These are phyloP conservation scores for Ahaetulla prasina DNA, from an alignment of 2,113 vertebrate genomes.

Conservation along the genomic window DNA sequence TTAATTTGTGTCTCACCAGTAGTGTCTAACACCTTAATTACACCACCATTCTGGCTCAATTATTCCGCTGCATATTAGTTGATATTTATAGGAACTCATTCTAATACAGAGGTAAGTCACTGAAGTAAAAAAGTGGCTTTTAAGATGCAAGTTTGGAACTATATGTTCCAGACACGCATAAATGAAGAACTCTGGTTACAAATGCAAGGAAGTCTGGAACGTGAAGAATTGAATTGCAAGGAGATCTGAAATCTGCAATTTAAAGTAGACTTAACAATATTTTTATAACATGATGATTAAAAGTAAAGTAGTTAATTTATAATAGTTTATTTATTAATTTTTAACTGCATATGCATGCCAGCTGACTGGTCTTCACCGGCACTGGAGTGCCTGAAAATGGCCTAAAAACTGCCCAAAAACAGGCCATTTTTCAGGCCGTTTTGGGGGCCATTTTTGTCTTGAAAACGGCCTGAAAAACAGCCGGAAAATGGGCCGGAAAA, in stretches of 20 bases:
- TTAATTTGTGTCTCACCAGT: too few species aligned
- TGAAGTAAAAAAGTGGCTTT: neutral
- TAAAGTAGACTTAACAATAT: neutral
- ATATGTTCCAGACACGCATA: neutral
- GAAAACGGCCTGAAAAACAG: too few species aligned
- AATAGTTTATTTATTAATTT: neutral
- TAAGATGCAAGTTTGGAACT: neutral
- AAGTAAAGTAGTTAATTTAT: neutral
- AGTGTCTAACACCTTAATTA: neutral
- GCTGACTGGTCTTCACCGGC: too few species aligned
- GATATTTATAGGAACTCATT: neutral
- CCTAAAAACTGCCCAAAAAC: too few species aligned
- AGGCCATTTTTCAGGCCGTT: too few species aligned
- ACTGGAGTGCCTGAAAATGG: too few species aligned
- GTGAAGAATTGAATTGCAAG: neutral
- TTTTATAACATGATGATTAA: neutral
- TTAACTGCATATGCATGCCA: neutral
- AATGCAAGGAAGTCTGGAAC: neutral
- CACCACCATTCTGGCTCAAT: neutral
- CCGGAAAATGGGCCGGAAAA: too few species aligned
- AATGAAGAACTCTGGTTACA: slow-evolving; percentile 6
- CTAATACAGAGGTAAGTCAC: neutral
- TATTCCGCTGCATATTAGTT: neutral
- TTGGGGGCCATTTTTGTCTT: too few species aligned
- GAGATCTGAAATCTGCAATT: slow-evolving; percentile 12